A percentile compares a stretch with the other conserved stretches of the same genome.
These are phyloP conservation scores for Trachelus tabidus DNA, from an alignment of 2,888 invertebrate genomes.

Conservation along the genomic window DNA sequence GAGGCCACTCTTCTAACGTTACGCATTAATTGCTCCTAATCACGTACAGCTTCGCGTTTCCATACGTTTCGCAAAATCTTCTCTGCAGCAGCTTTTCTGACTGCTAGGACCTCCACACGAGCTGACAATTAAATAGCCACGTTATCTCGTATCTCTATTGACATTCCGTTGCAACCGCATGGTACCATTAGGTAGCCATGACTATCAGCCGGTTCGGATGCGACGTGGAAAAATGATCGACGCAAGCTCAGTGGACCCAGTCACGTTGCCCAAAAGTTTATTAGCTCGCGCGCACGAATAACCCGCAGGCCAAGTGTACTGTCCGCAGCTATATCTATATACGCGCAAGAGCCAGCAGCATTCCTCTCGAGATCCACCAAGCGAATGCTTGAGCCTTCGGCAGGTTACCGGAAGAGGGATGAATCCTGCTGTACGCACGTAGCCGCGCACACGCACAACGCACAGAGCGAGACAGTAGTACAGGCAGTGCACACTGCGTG, in stretches of 20 bases:
- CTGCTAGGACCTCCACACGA: no score
- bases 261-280: neutral
- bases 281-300: neutral
- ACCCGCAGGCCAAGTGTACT: neutral
- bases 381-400: neutral
- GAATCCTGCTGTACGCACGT: no score
- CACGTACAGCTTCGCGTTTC: conserved; percentile 11
- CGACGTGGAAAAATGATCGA: neutral
- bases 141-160: conserved; percentile 6
- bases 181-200: neutral
- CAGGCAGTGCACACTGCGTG: no score
- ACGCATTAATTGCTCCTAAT: no score
- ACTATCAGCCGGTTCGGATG: neutral
- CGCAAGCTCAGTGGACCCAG: neutral
- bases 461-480: no score
- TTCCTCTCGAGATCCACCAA: neutral
- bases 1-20: no score
- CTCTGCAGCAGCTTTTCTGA: no score
- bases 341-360: neutral
- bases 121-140: conserved; percentile 1
- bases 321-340: neutral
- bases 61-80: no score
- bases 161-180: rapidly evolving
- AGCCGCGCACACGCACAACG: no score
- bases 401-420: no score